Conservation (phyloP, 2,888 invertebrate species). For the Papilio elwesi region DNA sequence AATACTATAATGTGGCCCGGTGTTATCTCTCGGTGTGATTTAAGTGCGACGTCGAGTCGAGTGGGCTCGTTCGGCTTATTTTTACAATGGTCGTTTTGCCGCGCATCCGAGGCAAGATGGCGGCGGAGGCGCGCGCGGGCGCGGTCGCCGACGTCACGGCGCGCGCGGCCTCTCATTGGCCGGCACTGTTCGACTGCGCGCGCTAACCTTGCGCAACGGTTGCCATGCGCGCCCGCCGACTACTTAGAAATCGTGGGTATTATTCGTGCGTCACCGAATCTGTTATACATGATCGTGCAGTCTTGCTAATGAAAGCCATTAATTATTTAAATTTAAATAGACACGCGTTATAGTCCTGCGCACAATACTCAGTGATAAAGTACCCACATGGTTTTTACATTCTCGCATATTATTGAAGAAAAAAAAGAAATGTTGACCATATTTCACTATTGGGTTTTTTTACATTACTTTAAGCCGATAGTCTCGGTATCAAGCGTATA, state of each 20-base stretch:
- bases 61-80: conserved; percentile 48
- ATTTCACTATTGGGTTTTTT: background rate
- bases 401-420: background rate
- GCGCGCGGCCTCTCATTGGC: conserved; percentile 65
- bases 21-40: conserved; percentile 29
- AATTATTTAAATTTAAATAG: conserved; percentile 7
- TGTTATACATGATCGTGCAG: conserved; percentile 5
- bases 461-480: background rate
- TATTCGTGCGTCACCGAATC: conserved; percentile 58
- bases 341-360: conserved; percentile 1
- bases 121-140: conserved; percentile 83
- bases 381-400: background rate
- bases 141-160: conserved; percentile 80
- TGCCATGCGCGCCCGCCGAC: conserved; percentile 72
- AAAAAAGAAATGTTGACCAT: background rate
- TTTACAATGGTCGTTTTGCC: conserved; percentile 53
- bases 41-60: conserved; percentile 12
- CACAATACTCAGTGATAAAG: conserved; percentile 8
- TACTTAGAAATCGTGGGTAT: conserved; percentile 64
- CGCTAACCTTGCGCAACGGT: conserved; percentile 81
- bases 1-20: conserved; percentile 3
- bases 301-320: conserved; percentile 10
- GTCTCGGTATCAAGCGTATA: background rate
- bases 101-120: conserved; percentile 61
- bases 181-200: conserved; percentile 61